Base-by-base conservation (phyloP, 1,140 invertebrate genomes). In the Bombus waltoni region DNA sequence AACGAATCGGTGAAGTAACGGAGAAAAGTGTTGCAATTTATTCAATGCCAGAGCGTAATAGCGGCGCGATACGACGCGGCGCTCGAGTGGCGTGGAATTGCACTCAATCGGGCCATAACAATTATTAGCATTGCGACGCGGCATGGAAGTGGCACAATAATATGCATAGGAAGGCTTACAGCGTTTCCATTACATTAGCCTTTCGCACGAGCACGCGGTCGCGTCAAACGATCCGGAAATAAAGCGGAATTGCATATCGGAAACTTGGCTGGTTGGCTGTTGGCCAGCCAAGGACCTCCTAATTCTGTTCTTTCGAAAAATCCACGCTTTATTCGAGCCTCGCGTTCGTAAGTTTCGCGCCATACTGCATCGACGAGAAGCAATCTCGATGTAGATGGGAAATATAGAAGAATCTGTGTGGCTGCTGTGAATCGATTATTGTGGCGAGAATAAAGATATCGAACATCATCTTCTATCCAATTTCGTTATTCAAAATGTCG, bases 131-230 rank as follows among this genome's bases (percentile, higher is more conserved):
- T 89, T 83, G 88, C 88, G 71, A 87, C 78, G 73, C 77, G 81
- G 76, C 83, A 85, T 89, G 92, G 75, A 92, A 93, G 91, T 93
- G 91, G 91, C 91, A 90, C 92, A 92, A 93, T 93, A 93, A 93
- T 93, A 92, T 93, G 93, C 93, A 93, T 92, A 91, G 86, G 85
- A 86, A 86, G 76, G 90, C 89, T 89, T 83, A 89, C 89, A 81
- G 91, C 87, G 91, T 93, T 93, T 93, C 93, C 92, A 93, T 93
- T 93, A 93, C 92, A 93, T 93, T 93, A 92, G 91, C 89, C 87
- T 72, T 62, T 91, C 83, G 88, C 88, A 80, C 90, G 89, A 87
- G 88, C 92, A 86, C 88, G 88, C 81, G 87, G 72, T 86, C 88
- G 88, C 81, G 89, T 86, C 92, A 91, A 93, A 93, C 93, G 92